Evolutionary conservation across 2,113 vertebrate species (phyloP).

Genomic region (Triplophysa dalaica): DNA sequence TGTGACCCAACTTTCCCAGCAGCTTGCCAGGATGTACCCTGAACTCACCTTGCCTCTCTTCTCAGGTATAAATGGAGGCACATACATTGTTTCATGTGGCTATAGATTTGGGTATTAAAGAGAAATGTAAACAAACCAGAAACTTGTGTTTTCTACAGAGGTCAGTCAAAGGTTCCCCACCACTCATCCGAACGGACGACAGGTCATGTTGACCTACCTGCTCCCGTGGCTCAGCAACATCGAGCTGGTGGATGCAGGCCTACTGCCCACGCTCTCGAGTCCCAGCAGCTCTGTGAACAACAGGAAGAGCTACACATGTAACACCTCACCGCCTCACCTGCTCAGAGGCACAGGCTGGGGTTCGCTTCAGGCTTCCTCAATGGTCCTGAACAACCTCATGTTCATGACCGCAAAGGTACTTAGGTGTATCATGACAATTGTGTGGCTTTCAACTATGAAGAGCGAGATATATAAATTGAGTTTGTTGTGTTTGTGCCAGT

Average conservation of each 20-base stretch:
- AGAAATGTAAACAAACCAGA: no score
- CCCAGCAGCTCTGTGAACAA: slow-evolving; percentile 89
- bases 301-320: slow-evolving; percentile 75
- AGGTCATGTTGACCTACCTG: slow-evolving; percentile 96
- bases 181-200: slow-evolving; percentile 93
- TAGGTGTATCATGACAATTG: background rate
- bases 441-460: background rate
- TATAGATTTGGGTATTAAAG: background rate
- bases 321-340: slow-evolving; percentile 67
- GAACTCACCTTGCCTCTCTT: slow-evolving; percentile 97
- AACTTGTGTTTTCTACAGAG: slow-evolving; percentile 70
- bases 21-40: slow-evolving; percentile 96
- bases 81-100: background rate
- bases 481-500: slow-evolving; percentile 70
- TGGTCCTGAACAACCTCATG: slow-evolving; percentile 99
- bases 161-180: slow-evolving; percentile 94
- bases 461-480: background rate
- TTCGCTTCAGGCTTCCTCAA: slow-evolving; percentile 89
- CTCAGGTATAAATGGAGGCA: slow-evolving; percentile 78
- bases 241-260: slow-evolving; percentile 90
- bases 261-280: slow-evolving; percentile 86
- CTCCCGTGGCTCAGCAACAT: slow-evolving; percentile 97
- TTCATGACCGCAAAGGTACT: slow-evolving; percentile 98
- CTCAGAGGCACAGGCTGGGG: slow-evolving; percentile 95
- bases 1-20: slow-evolving; percentile 85